phyloP scores from a whole-genome alignment of 1,140 invertebrate genomes.

The Drosophila ohnishii region DNA sequence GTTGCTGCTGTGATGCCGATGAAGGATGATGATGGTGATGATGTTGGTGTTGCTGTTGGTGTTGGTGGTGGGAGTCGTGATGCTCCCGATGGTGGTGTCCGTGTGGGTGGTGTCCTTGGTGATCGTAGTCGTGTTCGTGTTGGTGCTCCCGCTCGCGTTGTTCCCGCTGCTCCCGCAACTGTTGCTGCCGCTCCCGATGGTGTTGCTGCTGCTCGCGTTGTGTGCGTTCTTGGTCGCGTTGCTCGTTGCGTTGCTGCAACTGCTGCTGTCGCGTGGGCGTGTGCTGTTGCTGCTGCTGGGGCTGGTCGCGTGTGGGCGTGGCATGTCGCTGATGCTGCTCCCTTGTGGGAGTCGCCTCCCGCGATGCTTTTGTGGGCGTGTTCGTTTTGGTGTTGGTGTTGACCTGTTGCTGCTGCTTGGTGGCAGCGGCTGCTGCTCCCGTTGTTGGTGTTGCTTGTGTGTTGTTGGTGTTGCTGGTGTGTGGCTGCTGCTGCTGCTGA shows the following conservation, averaged over 20 bases:
- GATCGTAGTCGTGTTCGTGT: conserved; percentile 52
- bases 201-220: conserved; percentile 48
- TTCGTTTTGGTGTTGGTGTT: conserved; percentile 43
- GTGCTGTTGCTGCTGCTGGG: conserved; percentile 56
- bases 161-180: conserved; percentile 30
- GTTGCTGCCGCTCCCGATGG: conserved; percentile 37
- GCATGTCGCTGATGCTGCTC: conserved; percentile 62
- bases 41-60: conserved; percentile 39
- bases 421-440: conserved; percentile 23
- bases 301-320: conserved; percentile 54
- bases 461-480: conserved; percentile 35
- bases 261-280: conserved; percentile 45
- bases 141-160: conserved; percentile 46
- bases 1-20: conserved; percentile 61
- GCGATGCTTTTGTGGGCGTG: conserved; percentile 68
- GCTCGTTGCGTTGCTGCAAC: conserved; percentile 30
- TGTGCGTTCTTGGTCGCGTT: conserved; percentile 30
- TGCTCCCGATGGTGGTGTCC: conserved; percentile 36
- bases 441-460: conserved; percentile 40
- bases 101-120: conserved; percentile 37
- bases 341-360: conserved; percentile 67
- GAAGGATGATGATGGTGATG: conserved; percentile 50
- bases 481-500: conserved; percentile 45
- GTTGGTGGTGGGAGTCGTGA: conserved; percentile 36
- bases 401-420: conserved; percentile 21